Base-by-base conservation (phyloP, 2,888 invertebrate genomes). In the Rutpela maculata region DNA sequence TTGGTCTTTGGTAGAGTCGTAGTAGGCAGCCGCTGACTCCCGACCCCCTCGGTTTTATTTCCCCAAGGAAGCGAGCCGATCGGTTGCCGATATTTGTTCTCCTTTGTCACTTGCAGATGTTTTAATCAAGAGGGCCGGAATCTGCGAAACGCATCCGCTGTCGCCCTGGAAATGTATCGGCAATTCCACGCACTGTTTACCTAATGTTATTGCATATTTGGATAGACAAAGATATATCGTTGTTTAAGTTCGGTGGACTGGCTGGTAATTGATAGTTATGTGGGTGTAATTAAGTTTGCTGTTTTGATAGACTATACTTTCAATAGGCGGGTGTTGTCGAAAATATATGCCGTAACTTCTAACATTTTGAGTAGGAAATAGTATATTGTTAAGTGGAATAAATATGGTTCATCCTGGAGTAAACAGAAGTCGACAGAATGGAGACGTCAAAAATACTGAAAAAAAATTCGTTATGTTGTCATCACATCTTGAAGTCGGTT, bases 31-130 rank as follows among this genome's bases (percentile, higher is more conserved):
- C 31, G 50, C 43, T 50, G 67, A 56, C 18, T 15, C 43, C 71
- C 66, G 56, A 69, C 56, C 72, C 26, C 62, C 68, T 71, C 60
- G 35, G 60, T 77, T 80, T 26, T 78, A 80, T 82, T 82, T 80
- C 80, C 82, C 82, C 76, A 81, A 83, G 84, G 84, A 83, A 80
- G 84, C 76, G 80, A 79, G 80, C 79, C 82, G 81, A 83, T 81
- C 81, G 81, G 77, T 79, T 76, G 81, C 77, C 80, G 80, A 84
- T 84, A 84, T 83, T 84, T 82, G 84, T 82, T 83, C 83, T 81
- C 81, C 82, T 84, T 83, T 85, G 84, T 85, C 84, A 85, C 84
- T 85, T 81, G 82, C 85, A 85, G 84, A 84, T 84, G 82, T 84
- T 85, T 85, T 85, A 85, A 85, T 85, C 84, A 83, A 84, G 80